phyloP scores from a whole-genome alignment of 2,797 vertebrate species.

The Thripadectes ignobilis region DNA sequence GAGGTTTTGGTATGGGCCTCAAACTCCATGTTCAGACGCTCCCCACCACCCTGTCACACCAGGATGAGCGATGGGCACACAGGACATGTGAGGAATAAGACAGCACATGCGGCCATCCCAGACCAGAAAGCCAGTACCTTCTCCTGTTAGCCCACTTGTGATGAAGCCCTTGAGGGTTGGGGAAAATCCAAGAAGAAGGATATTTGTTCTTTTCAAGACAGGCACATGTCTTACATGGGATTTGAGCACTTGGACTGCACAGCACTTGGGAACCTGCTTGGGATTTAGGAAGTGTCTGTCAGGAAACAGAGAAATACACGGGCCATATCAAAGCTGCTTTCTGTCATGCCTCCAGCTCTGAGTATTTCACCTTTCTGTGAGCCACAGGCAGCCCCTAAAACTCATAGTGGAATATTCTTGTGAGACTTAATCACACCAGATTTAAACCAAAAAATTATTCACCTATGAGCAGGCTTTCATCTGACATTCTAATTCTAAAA shows the following conservation, averaged over 20 bases:
- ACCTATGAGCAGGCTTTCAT: background rate
- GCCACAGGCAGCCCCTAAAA: background rate
- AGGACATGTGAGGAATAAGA: fast-evolving
- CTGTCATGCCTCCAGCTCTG: background rate
- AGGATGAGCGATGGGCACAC: fast-evolving
- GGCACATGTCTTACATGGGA: fast-evolving
- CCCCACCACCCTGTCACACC: fast-evolving
- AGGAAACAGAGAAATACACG: background rate
- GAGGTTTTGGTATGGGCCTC: background rate
- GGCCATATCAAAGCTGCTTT: background rate
- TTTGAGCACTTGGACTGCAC: background rate
- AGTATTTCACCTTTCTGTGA: background rate
- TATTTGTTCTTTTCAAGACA: background rate
- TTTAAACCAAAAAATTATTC: background rate
- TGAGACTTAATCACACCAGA: background rate
- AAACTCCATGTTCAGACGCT: fast-evolving
- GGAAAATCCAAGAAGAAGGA: background rate
- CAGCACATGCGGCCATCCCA: fast-evolving
- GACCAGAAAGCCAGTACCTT: background rate
- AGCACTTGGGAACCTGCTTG: background rate
- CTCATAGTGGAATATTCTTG: background rate
- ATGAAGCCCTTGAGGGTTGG: background rate
- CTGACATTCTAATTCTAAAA: background rate
- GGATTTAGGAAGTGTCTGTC: background rate
- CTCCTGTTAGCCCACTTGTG: fast-evolving